Base-by-base conservation (phyloP, 2,797 vertebrate genomes). In the Aselliscus stoliczkanus region DNA sequence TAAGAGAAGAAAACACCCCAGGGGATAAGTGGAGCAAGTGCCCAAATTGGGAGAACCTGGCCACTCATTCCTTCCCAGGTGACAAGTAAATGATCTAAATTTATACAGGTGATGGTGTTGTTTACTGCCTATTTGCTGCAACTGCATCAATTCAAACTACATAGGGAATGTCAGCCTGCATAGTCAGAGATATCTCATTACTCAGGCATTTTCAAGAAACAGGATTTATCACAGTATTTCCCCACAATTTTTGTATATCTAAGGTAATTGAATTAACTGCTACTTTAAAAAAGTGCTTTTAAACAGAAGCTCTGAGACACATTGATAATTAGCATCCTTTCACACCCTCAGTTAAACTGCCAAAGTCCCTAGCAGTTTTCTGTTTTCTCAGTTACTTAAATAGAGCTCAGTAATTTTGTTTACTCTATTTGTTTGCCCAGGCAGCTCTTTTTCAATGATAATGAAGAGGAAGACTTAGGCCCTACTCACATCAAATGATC, bases 311-410 rank as follows among this genome's bases (percentile, higher is more conserved):
- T 80, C 75, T 60, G 82, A 94, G 94, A 93, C 47, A 44, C 90
- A 42, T 69, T 84, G 95, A 65, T 97, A 97, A 96, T 97, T 97
- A 97, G 75, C 75, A 83, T 81, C 50, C 62, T 95, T 93, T 90
- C 85, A 91, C 70, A 79, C 91, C 95, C 96, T 95, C 95, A 95
- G 94, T 98, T 97, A 97, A 93, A 86, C 87, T 93, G 96, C 90
- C 86, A 65, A 94, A 70, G 85, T 86, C 82, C 72, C 58, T 94
- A 60, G 52, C 72, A 95, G 95, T 89, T 87, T 90, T 87, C 93
- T 95, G 80, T 96, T 92, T 82, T 64, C 90, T 91, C 67, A 65
- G 52, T 97, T 95, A 65, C 90, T 97, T 94, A 97, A 96, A 90
- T 88, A 90, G 72, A 77, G 56, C 86, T 44, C 76, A 84, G 88